These are phyloP conservation scores for Aphyosemion australe DNA, from an alignment of 2,113 vertebrate species.

Conservation along the genomic window DNA sequence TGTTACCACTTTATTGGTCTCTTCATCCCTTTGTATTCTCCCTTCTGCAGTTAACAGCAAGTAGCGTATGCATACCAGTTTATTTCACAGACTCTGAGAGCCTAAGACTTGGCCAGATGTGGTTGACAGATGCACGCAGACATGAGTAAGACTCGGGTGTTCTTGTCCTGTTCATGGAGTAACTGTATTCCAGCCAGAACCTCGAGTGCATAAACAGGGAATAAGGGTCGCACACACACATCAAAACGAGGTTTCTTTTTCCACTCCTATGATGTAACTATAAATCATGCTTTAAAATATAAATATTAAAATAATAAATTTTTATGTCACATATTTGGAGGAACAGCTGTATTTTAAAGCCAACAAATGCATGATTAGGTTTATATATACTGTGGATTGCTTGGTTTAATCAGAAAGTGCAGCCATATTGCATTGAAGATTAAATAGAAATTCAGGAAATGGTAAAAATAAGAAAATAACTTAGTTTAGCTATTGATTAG, in stretches of 20 bases:
- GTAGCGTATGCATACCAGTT: conserved; percentile 35
- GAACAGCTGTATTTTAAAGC: background rate
- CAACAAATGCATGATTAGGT: background rate
- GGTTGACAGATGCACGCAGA: conserved; percentile 13
- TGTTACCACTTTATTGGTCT: conserved; percentile 4
- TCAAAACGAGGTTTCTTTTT: background rate
- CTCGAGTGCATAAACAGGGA: background rate
- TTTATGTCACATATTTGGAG: background rate
- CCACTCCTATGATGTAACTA: background rate
- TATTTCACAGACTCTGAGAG: conserved; percentile 33
- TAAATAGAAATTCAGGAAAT: too few species aligned
- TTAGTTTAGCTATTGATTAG: too few species aligned
- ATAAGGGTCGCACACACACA: background rate
- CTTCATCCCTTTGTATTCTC: conserved; percentile 1
- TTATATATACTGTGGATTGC: background rate
- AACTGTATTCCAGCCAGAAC: background rate
- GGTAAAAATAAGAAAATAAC: too few species aligned
- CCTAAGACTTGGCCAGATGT: conserved; percentile 1
- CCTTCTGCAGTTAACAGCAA: conserved; percentile 46
- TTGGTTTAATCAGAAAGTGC: too few species aligned
- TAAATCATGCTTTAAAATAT: background rate
- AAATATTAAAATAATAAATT: background rate
- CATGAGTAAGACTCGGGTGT: conserved; percentile 4
- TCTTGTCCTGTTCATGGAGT: background rate
- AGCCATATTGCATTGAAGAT: too few species aligned